These are phyloP conservation scores for Oreotrochilus melanogaster DNA, from an alignment of 2,113 vertebrate genomes.

Conservation along the genomic window DNA sequence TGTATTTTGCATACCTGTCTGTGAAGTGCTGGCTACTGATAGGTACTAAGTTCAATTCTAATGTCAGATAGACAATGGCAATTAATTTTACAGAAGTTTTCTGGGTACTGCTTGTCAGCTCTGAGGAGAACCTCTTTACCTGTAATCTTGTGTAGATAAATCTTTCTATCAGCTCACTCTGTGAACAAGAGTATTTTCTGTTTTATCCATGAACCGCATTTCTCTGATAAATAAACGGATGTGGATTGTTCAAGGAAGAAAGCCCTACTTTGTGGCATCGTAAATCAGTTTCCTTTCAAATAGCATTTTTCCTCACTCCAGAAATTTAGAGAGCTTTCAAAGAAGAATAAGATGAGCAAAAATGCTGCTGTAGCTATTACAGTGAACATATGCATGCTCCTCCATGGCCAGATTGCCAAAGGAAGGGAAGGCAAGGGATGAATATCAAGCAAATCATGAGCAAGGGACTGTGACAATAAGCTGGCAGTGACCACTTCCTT, in stretches of 20 bases:
- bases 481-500: background rate
- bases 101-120: background rate
- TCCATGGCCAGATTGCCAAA: background rate
- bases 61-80: background rate
- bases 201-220: background rate
- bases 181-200: background rate
- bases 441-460: background rate
- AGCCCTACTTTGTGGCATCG: background rate
- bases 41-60: background rate
- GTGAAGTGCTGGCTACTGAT: background rate
- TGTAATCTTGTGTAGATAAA: background rate
- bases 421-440: background rate
- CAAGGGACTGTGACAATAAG: background rate
- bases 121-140: background rate
- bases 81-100: background rate
- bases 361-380: background rate
- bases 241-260: background rate
- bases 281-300: background rate
- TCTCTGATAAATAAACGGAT: background rate
- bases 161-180: background rate
- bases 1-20: background rate
- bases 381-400: background rate
- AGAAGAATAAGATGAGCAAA: conserved; percentile 4
- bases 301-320: background rate
- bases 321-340: background rate